These are phyloP conservation scores for Galaxias olidus DNA, from an alignment of 2,797 vertebrate genomes.

Conservation along the genomic window DNA sequence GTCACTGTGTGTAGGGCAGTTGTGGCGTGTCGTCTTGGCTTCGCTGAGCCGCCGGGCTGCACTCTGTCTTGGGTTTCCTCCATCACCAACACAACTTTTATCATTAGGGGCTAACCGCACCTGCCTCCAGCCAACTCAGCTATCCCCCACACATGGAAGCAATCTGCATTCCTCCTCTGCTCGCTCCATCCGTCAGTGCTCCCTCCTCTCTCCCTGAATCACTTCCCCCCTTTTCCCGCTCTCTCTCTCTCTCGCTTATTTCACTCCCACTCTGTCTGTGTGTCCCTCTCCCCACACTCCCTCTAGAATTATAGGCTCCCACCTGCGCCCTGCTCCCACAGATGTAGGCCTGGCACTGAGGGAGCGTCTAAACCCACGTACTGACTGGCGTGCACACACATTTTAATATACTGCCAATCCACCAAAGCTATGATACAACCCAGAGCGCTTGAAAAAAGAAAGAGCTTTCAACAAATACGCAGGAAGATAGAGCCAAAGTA, in stretches of 20 bases:
- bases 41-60: conserved; percentile 65
- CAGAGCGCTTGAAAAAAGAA: no score
- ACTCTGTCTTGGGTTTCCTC: conserved; percentile 70
- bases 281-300: conserved; percentile 29
- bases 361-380: conserved; percentile 42
- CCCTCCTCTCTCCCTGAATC: not conserved
- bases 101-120: conserved; percentile 78
- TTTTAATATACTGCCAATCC: conserved; percentile 23
- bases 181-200: not conserved
- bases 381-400: conserved; percentile 32
- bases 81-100: conserved; percentile 77
- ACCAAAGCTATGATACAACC: no score
- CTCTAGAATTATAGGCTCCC: conserved; percentile 59
- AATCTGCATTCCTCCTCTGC: conserved; percentile 69
- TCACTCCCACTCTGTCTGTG: not conserved
- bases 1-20: conserved; percentile 45
- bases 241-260: not conserved
- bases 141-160: conserved; percentile 73
- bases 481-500: no score
- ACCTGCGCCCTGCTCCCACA: conserved; percentile 70
- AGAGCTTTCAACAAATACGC: no score
- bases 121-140: conserved; percentile 70
- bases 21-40: conserved; percentile 70
- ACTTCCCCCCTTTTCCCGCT: not conserved
- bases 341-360: conserved; percentile 67